A percentile compares a stretch with the other conserved stretches of the same genome.
Conservation (phyloP, 2,113 vertebrate species). For the Rhabdomys dilectus region DNA sequence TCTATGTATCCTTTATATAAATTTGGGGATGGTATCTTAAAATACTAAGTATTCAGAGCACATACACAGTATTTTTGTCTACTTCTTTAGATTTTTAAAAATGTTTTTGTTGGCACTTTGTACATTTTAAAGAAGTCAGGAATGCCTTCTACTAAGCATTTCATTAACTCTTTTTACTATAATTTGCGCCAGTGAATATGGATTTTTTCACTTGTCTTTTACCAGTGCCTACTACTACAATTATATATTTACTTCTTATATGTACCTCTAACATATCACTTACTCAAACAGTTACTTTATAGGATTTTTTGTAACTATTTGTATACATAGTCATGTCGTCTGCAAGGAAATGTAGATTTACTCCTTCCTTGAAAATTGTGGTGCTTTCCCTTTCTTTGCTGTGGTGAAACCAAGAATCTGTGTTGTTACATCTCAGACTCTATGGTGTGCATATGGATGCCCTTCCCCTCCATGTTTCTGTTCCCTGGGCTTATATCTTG, state of each 20-base stretch:
- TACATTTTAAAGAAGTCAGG: not conserved
- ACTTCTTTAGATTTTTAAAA: conserved; percentile 4
- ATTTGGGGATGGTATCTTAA: not conserved
- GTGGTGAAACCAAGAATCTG: not conserved
- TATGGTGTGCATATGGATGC: not conserved
- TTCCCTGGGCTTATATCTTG: not conserved
- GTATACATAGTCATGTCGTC: not conserved
- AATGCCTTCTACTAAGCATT: not conserved
- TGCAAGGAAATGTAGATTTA: not conserved
- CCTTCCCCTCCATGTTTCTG: not conserved
- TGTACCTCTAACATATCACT: not conserved
- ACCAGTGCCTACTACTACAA: not conserved
- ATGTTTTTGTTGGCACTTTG: not conserved
- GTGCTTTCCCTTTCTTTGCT: not conserved
- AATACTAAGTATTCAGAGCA: not conserved
- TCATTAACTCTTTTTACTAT: not conserved
- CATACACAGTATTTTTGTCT: not conserved
- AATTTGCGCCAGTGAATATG: not conserved
- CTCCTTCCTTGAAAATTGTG: not conserved
- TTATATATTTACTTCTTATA: not conserved
- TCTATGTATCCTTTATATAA: not conserved
- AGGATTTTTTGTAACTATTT: not conserved
- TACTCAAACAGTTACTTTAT: conserved; percentile 21
- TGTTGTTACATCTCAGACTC: not conserved
- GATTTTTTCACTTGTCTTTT: conserved; percentile 21